Conservation (phyloP, 1,140 invertebrate genomes). For the Platorchestia sp. region DNA sequence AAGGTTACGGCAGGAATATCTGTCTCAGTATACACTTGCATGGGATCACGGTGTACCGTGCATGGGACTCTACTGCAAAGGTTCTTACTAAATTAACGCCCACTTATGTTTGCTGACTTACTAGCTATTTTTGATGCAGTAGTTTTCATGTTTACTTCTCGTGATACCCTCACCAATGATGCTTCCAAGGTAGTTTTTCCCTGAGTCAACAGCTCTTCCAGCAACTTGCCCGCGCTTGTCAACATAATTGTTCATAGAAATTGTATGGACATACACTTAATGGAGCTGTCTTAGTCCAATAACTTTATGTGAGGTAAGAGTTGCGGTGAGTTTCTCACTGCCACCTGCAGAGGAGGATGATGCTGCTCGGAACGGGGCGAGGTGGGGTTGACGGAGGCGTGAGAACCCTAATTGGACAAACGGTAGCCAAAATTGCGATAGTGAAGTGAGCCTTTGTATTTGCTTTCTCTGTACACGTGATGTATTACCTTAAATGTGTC, state of each 20-base stretch:
- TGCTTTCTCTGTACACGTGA: neutral
- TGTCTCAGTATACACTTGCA: neutral
- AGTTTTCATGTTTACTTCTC: neutral
- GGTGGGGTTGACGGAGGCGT: neutral
- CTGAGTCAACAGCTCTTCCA: neutral
- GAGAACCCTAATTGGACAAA: neutral
- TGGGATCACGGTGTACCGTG: no score
- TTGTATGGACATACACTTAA: neutral
- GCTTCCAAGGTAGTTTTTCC: neutral
- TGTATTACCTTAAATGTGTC: neutral
- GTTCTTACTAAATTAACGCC: neutral
- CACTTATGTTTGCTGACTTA: neutral
- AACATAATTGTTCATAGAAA: neutral
- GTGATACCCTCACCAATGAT: neutral
- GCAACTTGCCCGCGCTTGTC: neutral
- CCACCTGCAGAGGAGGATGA: neutral
- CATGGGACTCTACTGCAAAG: neutral
- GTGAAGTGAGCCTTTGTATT: neutral
- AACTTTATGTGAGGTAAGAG: neutral
- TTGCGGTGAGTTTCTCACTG: neutral
- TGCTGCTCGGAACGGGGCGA: neutral
- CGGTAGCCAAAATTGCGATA: neutral
- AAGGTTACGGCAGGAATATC: neutral
- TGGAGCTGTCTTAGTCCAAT: neutral
- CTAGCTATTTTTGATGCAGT: neutral